Evolutionary conservation across 2,888 invertebrate species (phyloP), one percentile per base, ranked within the genome.

Genomic region (Arenicola marina): DNA sequence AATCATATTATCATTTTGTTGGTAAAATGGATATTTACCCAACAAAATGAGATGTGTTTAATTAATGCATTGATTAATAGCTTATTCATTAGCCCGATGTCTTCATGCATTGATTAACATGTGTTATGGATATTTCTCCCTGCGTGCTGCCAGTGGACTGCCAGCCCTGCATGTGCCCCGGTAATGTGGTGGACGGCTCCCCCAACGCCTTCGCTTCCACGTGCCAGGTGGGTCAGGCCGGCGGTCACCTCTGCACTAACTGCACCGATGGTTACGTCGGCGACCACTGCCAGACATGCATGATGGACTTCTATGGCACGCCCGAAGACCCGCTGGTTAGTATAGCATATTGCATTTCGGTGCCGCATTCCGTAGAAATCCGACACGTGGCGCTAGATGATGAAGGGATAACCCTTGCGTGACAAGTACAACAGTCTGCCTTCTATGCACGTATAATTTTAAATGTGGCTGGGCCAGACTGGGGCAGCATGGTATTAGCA

Each of bases 121-220:
- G 4, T 53, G 26, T 28, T 28, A 15, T 24, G 4, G 4, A n/a
- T 38, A 21, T 4, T 15, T 7, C 18, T 32, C 4, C 4, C 26
- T 21, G 29, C 24, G 32, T 28, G n/a, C 32, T 44, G 26, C 11
- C 66, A 76, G 76, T 66, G 57, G 74, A 68, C 54, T 76, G 76
- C 56, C 48, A 62, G 24, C 70, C 75, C 4, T 76, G 76, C 56
- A 59, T 66, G 63, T 76, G 76, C 53, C 76, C 76, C 4, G 76
- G 76, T 24, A 66, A 70, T 55, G 66, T 76, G 24, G 64, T 66
- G 4, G 56, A 62, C 7, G 59, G 56, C 15, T 72, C 66, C 28
- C 61, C 68, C 15, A 76, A 76, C 59, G 72, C 68, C 4, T 75
- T 75, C 60, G 67, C 74, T 4, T 29, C 33, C 1, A 58, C 54